These are phyloP conservation scores for Pristis pectinata DNA, from an alignment of 2,797 vertebrate genomes.

Conservation along the genomic window DNA sequence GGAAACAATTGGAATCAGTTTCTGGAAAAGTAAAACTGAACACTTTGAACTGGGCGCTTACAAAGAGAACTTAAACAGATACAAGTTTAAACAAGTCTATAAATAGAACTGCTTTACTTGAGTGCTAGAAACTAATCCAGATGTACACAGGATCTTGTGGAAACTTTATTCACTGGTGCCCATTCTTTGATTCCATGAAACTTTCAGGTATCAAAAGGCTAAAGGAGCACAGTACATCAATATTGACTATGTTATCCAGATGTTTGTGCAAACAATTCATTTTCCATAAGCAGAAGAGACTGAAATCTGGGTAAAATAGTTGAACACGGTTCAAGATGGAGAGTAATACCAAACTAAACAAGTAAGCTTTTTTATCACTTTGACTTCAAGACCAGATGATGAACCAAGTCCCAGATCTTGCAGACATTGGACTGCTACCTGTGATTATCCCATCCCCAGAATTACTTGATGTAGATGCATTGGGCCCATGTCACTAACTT, in stretches of 20 bases:
- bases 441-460: too few relatives aligned
- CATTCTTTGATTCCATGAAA: neutral
- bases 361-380: neutral
- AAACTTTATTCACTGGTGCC: neutral
- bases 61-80: slow-evolving; percentile 30
- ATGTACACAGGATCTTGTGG: slow-evolving; percentile 11
- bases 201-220: neutral
- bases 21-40: slow-evolving; percentile 17
- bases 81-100: slow-evolving; percentile 26
- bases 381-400: too few relatives aligned
- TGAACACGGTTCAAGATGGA: neutral
- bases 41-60: slow-evolving; percentile 21
- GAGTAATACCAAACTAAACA: neutral
- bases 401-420: too few relatives aligned
- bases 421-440: too few relatives aligned
- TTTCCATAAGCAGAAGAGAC: neutral
- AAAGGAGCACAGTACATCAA: neutral
- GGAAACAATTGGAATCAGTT: slow-evolving; percentile 34
- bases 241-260: neutral
- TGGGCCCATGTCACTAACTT: too few relatives aligned
- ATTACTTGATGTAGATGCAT: too few relatives aligned
- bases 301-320: neutral
- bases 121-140: slow-evolving; percentile 23
- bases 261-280: slow-evolving; percentile 20
- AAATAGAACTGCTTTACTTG: neutral